Base-by-base conservation (phyloP, 2,113 vertebrate species). In the Paedocypris sp. region DNA sequence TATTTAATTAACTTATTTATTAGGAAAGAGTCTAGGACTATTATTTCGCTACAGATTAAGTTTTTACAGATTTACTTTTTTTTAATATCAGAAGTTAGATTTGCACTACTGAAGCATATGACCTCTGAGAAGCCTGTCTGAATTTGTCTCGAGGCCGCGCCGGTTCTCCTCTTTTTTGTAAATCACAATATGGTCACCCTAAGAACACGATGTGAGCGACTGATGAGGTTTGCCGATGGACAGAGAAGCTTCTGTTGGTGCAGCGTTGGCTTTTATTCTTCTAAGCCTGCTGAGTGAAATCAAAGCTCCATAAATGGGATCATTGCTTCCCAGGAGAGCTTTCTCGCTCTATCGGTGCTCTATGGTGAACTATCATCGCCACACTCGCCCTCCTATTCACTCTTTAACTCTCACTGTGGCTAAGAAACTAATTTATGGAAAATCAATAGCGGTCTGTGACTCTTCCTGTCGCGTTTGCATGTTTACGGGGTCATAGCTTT, bases 361-460 rank as follows among this genome's bases (percentile, higher is more conserved):
- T 26, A 45, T 33, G 33, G 41, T 56, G 29, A 26, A 13, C 29
- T 35, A 31, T 64, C 58, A 54, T 57, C 29, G 54, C 22, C 25
- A 47, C 16, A 4, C 6, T 9, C 19, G n/a, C n/a, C n/a, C n/a
- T n/a, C n/a, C n/a, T n/a, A n/a, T 28, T 53, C n/a, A 51, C 48
- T 13, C 22, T 54, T 31, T 33, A 31, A 25, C 32, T 41, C 31
- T 38, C 41, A 36, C 51, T 56, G 77, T 79, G 82, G 86, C 79
- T 76, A 87, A 77, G 79, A 85, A 86, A 79, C 77, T 84, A 87
- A 89, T 91, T 91, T 90, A 85, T 88, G 85, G 87, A 82, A 80
- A 88, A 90, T 90, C 91, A 91, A 82, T 83, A 78, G 61, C 75
- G 64, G 84, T 92, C 88, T 89, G 79, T 80, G 84, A 83, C 56